A percentile compares a stretch with the other conserved stretches of the same genome.
phyloP scores from a whole-genome alignment of 2,797 vertebrate species.

The Diceros bicornis region DNA sequence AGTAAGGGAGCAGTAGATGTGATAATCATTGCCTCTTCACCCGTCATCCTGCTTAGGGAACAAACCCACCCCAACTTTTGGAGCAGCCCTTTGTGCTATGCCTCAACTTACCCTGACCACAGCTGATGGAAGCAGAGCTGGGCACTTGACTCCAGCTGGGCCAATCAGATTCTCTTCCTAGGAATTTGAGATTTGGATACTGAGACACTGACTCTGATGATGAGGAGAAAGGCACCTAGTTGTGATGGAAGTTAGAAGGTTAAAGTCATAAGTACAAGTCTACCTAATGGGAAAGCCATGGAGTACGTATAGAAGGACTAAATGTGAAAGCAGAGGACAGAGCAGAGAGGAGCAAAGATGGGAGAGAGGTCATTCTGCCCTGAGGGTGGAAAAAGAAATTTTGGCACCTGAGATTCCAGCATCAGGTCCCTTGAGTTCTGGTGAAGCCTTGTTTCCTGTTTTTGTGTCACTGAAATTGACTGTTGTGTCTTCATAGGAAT shows the following conservation, averaged over 20 bases:
- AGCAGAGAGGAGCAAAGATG: background rate
- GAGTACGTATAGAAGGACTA: background rate
- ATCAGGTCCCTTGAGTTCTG: background rate
- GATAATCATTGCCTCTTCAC: background rate
- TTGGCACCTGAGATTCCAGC: background rate
- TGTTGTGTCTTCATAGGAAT: background rate
- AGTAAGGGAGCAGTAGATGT: background rate
- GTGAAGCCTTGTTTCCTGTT: background rate
- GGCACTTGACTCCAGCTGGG: background rate
- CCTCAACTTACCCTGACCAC: background rate
- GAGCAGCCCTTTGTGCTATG: background rate
- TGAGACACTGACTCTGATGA: background rate
- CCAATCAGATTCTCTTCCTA: constrained; percentile 6
- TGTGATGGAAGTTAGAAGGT: background rate
- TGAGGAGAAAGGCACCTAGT: background rate
- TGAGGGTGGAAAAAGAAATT: background rate
- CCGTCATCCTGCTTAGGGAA: background rate
- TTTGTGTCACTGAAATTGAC: background rate
- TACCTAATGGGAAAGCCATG: background rate
- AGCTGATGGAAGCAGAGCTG: background rate
- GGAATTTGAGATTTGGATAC: background rate
- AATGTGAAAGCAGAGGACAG: background rate
- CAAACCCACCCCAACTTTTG: background rate
- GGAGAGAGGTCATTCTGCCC: background rate
- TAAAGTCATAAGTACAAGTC: background rate